These are phyloP conservation scores for Drymodes brunneopygia DNA, from an alignment of 2,113 vertebrate species.

Conservation along the genomic window DNA sequence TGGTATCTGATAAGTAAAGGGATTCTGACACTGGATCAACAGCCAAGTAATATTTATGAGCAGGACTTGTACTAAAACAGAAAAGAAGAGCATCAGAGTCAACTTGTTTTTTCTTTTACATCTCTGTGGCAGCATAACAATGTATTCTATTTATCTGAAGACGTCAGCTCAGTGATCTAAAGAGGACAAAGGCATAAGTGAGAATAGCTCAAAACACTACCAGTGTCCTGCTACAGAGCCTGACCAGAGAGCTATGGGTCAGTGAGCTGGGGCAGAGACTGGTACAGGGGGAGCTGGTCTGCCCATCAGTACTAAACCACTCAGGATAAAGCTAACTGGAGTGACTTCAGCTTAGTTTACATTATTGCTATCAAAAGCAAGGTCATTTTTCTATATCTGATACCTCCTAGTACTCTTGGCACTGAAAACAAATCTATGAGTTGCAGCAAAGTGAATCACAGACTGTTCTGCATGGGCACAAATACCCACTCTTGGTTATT, in stretches of 20 bases:
- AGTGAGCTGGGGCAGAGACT: background rate
- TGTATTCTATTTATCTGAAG: background rate
- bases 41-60: slow-evolving; percentile 96
- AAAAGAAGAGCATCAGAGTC: slow-evolving; percentile 53
- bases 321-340: background rate
- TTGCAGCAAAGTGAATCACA: background rate
- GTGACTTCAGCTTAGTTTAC: background rate
- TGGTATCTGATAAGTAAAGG: slow-evolving; percentile 95
- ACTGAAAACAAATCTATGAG: background rate
- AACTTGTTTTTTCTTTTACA: background rate
- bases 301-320: background rate
- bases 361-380: background rate
- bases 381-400: background rate
- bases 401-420: background rate
- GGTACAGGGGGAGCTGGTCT: background rate
- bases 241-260: background rate
- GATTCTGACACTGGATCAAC: slow-evolving; percentile 91
- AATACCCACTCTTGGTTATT: background rate
- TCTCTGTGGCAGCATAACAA: background rate
- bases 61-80: slow-evolving; percentile 87
- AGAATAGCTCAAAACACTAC: background rate
- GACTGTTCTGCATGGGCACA: background rate
- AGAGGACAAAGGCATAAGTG: background rate
- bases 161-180: background rate
- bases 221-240: background rate